Conservation (phyloP, 2,797 vertebrate genomes). For the Leuciscus waleckii region DNA sequence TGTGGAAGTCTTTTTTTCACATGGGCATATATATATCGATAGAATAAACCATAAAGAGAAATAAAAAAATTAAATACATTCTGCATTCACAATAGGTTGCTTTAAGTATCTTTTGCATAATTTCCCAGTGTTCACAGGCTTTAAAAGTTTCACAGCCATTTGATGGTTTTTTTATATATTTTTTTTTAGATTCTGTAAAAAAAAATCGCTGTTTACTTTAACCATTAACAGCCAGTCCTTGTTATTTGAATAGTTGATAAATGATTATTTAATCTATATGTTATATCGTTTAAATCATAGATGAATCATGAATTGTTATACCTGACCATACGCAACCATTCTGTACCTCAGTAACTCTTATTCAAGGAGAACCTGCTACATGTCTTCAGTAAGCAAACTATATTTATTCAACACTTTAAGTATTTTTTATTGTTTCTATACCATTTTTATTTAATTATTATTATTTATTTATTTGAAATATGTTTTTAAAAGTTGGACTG, state of each 20-base stretch:
- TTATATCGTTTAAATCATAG: neutral
- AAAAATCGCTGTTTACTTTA: neutral
- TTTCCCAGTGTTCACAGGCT: neutral
- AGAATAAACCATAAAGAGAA: neutral
- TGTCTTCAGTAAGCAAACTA: neutral
- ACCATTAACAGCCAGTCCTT: neutral
- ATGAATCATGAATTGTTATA: neutral
- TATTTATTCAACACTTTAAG: neutral
- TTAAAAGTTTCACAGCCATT: neutral
- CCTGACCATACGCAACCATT: neutral
- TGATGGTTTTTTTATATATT: neutral
- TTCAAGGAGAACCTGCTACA: neutral
- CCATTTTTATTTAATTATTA: neutral
- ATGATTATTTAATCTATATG: neutral
- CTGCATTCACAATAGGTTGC: neutral
- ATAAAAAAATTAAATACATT: neutral
- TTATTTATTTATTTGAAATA: neutral
- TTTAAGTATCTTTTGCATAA: neutral
- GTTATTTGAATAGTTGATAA: neutral
- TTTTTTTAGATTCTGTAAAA: no score
- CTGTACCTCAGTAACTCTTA: no score
- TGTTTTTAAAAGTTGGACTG: neutral
- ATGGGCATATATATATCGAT: neutral
- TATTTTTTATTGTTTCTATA: neutral
- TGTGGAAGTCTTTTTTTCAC: neutral